Evolutionary conservation across 64 coral and sea anemone species (phyloP).

Genomic region (Anthopleura sola): DNA sequence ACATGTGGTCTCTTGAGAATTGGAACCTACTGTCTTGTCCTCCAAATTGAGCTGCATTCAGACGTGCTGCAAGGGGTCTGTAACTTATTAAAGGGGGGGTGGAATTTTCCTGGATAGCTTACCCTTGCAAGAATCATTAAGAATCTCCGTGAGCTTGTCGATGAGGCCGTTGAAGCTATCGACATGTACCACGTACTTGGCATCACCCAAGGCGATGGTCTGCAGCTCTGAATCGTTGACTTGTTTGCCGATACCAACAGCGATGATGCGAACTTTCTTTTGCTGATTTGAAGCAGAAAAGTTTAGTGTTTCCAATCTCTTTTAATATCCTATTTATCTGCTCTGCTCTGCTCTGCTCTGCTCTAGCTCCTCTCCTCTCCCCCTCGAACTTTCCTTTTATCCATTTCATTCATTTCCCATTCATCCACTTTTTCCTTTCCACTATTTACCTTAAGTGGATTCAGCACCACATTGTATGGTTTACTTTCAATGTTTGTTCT

Average conservation of each 20-base stretch:
- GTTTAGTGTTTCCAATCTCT: too few species aligned
- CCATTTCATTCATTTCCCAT: not conserved
- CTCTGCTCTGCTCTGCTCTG: too few species aligned
- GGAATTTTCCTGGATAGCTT: not conserved
- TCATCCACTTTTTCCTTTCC: not conserved
- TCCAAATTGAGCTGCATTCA: too few species aligned
- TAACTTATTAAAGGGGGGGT: too few species aligned
- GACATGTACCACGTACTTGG: conserved; percentile 39
- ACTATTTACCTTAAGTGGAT: conserved; percentile 59
- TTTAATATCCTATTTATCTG: not conserved
- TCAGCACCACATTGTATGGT: conserved; percentile 53
- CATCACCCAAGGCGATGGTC: conserved; percentile 60
- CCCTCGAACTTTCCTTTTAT: not conserved
- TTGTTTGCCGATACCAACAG: conserved; percentile 54
- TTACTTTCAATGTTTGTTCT: conserved; percentile 63
- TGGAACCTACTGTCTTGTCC: too few species aligned
- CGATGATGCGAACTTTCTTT: conserved; percentile 50
- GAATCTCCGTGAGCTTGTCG: conserved; percentile 56
- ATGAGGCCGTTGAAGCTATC: conserved; percentile 28
- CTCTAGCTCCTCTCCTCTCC: not conserved
- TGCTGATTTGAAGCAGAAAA: conserved; percentile 9
- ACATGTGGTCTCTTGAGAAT: too few species aligned
- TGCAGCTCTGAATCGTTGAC: conserved; percentile 47
- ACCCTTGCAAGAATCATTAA: conserved; percentile 73
- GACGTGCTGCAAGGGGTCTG: too few species aligned